Conservation (phyloP, 2,888 invertebrate species). For the Plebejus melissa region DNA sequence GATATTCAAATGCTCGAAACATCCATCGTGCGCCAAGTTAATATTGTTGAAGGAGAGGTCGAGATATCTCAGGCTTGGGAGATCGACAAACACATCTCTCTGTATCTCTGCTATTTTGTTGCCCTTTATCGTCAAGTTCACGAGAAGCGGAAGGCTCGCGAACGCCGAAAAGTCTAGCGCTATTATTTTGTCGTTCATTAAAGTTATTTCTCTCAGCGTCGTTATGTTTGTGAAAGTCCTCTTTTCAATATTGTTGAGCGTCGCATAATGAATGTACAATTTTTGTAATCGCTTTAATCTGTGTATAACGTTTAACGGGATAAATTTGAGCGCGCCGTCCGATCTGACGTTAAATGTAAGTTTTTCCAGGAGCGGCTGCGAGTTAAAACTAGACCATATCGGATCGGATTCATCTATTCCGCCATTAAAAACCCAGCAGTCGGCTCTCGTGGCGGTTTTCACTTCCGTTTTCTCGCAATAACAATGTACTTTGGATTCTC, state of each 20-base stretch:
- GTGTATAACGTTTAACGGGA: slow-evolving; percentile 84
- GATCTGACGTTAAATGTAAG: slow-evolving; percentile 85
- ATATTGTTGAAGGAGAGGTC: slow-evolving; percentile 92
- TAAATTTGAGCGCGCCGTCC: slow-evolving; percentile 83
- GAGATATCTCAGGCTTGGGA: slow-evolving; percentile 85
- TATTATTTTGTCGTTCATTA: slow-evolving; percentile 85
- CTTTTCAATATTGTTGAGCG: slow-evolving; percentile 83
- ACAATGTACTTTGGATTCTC: slow-evolving; percentile 81
- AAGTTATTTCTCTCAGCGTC: slow-evolving; percentile 83
- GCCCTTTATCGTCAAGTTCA: slow-evolving; percentile 85
- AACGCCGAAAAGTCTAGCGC: slow-evolving; percentile 85
- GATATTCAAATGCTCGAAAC: slow-evolving; percentile 85
- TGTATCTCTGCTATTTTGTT: slow-evolving; percentile 88
- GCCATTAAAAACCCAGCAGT: slow-evolving; percentile 87
- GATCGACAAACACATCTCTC: slow-evolving; percentile 85
- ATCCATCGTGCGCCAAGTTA: slow-evolving; percentile 90
- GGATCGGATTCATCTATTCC: slow-evolving; percentile 83
- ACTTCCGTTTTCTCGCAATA: slow-evolving; percentile 80
- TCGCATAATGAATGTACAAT: slow-evolving; percentile 85
- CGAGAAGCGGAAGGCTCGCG: slow-evolving; percentile 84
- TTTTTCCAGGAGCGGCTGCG: slow-evolving; percentile 83
- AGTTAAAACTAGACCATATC: slow-evolving; percentile 85
- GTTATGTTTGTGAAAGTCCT: slow-evolving; percentile 87
- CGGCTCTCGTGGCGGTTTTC: slow-evolving; percentile 82
- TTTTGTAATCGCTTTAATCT: slow-evolving; percentile 82